A percentile compares a stretch with the other conserved stretches of the same genome.
phyloP scores from a whole-genome alignment of 2,888 invertebrate genomes.

The Hipparchia semele region DNA sequence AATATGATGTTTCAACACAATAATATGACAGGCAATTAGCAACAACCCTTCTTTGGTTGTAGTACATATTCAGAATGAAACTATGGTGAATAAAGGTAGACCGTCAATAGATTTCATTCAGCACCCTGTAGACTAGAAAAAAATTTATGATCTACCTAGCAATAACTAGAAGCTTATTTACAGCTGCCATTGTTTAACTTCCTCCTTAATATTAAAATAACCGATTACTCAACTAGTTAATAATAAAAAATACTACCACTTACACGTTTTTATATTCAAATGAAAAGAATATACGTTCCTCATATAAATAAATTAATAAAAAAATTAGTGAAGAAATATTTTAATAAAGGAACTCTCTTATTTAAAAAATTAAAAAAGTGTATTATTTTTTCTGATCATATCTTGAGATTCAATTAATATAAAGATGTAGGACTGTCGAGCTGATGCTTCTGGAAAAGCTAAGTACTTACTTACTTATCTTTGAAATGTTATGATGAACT shows the following conservation, averaged over 20 bases:
- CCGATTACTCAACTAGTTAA: background rate
- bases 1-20: conserved; percentile 29
- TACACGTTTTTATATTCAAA: background rate
- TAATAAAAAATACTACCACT: conserved; percentile 3
- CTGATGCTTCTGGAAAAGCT: background rate
- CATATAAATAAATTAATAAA: background rate
- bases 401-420: conserved; percentile 29
- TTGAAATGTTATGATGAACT: background rate
- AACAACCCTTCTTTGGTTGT: conserved; percentile 61
- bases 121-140: conserved; percentile 77
- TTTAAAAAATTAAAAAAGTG: background rate
- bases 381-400: background rate
- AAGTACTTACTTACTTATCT: background rate
- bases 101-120: conserved; percentile 54
- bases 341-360: background rate
- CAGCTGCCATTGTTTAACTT: conserved; percentile 49
- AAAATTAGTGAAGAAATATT: background rate
- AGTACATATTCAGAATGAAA: conserved; percentile 30
- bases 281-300: background rate
- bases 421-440: background rate
- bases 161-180: conserved; percentile 68
- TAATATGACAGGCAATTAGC: conserved; percentile 32
- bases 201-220: background rate
- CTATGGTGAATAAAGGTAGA: conserved; percentile 47
- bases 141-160: conserved; percentile 63